Base-by-base conservation (phyloP, 2,113 vertebrate species). In the Gallinago media region DNA sequence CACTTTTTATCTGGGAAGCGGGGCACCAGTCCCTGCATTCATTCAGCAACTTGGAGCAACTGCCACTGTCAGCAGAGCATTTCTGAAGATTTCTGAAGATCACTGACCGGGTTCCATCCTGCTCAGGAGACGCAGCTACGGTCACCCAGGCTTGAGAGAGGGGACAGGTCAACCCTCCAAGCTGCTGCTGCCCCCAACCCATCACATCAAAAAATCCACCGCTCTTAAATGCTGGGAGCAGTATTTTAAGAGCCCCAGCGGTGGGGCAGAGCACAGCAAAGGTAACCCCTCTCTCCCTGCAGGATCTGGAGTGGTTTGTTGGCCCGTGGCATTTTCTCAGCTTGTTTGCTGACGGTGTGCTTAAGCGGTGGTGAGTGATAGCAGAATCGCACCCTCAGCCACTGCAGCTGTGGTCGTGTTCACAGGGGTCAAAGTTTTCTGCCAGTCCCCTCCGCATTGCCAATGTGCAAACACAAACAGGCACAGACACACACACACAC, bases 1-100 rank as follows among this genome's bases (percentile, higher is more conserved):
- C 97, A 97, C 97, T 96, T 97, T 97, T 97, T 97, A 97, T 97
- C 96, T 85, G 87, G 66, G 63, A 90, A 96, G 74, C 34, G 0
- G 61, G 54, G 87, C 61, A 89, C 40, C 84, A 38, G 36, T 5
- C 47, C 54, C 89, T 92, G 89, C 58, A 49, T 94, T 93, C 77
- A 78, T 95, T 83, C 91, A 86, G 82, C 73, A 80, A 88, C 77
- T 84, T 38, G 29, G 22, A 80, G 36, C 4, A 25, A 77, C 62
- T 2, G 2, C 72, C 0, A 3, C 84, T 95, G 94, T 63, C 92
- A 81, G 82, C 66, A 71, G 87, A 94, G 76, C 52, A 23, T 85
- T 94, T 66, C 87, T 94, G 88, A 88, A 94, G 88, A 23, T 85
- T 94, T 66, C 87, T 94, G 88, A 88, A 94, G 88, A 92, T 86